Conservation (phyloP, 1,140 invertebrate genomes). For the Hypothenemus hampei region DNA sequence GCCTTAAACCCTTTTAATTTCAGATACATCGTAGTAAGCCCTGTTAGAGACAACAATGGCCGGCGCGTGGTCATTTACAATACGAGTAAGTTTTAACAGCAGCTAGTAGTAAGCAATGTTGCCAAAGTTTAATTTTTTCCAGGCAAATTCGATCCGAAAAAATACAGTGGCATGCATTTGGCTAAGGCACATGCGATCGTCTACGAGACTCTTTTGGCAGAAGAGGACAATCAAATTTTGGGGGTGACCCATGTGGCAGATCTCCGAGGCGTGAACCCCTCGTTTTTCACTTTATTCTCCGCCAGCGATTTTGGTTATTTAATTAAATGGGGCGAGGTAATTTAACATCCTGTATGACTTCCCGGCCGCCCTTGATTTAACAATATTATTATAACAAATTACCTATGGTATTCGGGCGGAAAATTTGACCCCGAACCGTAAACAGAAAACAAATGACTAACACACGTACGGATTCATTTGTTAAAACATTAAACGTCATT, state of each 20-base stretch:
- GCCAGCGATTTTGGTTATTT: conserved; percentile 60
- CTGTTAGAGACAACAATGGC: conserved; percentile 63
- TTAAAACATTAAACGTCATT: too few species aligned
- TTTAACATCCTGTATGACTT: too few species aligned
- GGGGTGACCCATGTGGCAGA: conserved; percentile 67
- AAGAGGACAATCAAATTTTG: conserved; percentile 65
- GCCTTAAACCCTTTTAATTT: conserved; percentile 32
- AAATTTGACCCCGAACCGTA: too few species aligned
- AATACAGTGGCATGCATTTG: conserved; percentile 61
- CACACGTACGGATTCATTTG: too few species aligned
- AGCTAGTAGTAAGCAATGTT: not conserved
- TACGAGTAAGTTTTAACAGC: conserved; percentile 50
- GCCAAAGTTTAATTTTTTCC: conserved; percentile 5
- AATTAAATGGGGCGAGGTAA: conserved; percentile 65
- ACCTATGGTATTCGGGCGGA: too few species aligned
- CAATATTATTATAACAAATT: too few species aligned
- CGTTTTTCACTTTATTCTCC: conserved; percentile 62
- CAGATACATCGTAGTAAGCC: conserved; percentile 66
- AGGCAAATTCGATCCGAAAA: conserved; percentile 60
- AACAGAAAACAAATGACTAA: too few species aligned
- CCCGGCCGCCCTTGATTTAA: too few species aligned
- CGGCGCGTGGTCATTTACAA: conserved; percentile 64
- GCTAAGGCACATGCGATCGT: conserved; percentile 61
- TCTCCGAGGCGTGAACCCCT: conserved; percentile 51
- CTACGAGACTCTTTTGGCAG: conserved; percentile 68